phyloP scores from a whole-genome alignment of 1,140 invertebrate species.

The Ips nitidus region DNA sequence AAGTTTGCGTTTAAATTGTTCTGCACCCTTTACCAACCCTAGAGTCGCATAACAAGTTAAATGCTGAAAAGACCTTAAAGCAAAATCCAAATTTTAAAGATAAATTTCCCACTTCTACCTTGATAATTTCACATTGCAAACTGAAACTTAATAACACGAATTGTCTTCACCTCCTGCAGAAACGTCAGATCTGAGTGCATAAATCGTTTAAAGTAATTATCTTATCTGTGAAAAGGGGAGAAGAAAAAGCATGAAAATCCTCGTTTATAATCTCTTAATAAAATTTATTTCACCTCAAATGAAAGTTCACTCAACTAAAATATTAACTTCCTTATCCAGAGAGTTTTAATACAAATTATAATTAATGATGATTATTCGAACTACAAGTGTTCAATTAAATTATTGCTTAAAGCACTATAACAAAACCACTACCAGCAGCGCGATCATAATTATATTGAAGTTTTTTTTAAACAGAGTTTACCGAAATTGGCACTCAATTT shows the following conservation, averaged over 20 bases:
- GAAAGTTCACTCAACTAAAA: not conserved
- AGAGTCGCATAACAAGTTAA: no score
- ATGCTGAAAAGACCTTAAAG: not conserved
- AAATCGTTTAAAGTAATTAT: slow-evolving; percentile 27
- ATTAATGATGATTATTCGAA: no score
- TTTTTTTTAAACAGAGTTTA: no score
- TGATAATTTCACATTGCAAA: slow-evolving; percentile 1
- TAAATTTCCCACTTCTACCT: not conserved
- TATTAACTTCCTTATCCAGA: no score
- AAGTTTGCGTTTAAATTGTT: no score
- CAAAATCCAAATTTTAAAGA: not conserved
- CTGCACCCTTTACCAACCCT: no score
- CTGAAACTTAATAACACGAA: slow-evolving; percentile 26
- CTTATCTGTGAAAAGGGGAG: slow-evolving; percentile 14
- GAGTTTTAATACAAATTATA: no score
- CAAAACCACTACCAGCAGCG: no score
- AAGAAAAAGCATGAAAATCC: slow-evolving; percentile 9
- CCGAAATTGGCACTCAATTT: no score
- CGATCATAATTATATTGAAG: no score
- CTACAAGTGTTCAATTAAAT: no score
- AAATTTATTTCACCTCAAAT: slow-evolving; percentile 28
- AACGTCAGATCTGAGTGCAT: slow-evolving; percentile 18
- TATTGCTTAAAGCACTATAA: no score
- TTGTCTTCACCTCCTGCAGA: slow-evolving; percentile 20
- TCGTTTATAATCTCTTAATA: slow-evolving; percentile 14